Evolutionary conservation across 2,888 invertebrate genomes (phyloP).

Genomic region (Myopa testacea): DNA sequence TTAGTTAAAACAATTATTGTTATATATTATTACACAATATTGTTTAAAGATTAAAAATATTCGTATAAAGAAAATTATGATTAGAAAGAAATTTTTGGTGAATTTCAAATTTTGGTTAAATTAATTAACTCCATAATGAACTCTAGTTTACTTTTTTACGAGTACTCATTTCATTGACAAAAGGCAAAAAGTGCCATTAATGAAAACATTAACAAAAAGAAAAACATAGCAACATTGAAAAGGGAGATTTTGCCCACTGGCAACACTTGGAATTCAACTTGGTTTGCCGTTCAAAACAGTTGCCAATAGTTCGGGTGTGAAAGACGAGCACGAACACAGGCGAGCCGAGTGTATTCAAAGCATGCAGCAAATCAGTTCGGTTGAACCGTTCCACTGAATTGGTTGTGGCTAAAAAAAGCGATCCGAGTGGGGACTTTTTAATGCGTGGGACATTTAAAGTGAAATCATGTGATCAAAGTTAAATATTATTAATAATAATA

Average conservation of each 20-base stretch:
- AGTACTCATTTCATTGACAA: too few species aligned
- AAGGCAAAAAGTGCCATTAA: too few species aligned
- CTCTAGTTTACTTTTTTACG: too few species aligned
- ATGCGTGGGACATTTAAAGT: background rate
- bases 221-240: background rate
- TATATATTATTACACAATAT: too few species aligned
- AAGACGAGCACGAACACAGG: background rate
- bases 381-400: background rate
- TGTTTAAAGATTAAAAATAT: too few species aligned
- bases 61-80: too few species aligned
- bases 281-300: background rate
- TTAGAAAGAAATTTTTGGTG: too few species aligned
- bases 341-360: background rate
- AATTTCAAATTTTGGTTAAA: too few species aligned
- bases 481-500: background rate
- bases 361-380: constrained; percentile 6
- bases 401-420: constrained; percentile 4
- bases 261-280: constrained; percentile 3
- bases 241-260: background rate
- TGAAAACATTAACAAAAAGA: too few species aligned
- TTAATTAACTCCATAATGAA: too few species aligned
- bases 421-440: background rate
- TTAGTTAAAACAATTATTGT: too few species aligned
- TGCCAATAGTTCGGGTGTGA: background rate
- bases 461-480: constrained; percentile 3